Base-by-base conservation (phyloP, 2,888 invertebrate genomes). In the Noctua janthe region DNA sequence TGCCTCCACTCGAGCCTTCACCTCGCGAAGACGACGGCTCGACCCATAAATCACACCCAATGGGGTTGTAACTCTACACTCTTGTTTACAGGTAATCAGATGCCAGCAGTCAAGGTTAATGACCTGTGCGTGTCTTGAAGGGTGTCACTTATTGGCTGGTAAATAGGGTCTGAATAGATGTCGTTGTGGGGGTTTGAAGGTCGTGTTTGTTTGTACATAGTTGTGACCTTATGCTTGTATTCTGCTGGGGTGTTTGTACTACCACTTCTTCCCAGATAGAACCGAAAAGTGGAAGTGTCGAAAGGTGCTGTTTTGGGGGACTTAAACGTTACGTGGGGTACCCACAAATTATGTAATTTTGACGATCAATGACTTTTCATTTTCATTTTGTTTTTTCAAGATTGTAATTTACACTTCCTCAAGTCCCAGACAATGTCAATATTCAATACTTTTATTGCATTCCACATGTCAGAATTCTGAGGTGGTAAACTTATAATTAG, bases 81-180 rank as follows among this genome's bases (percentile, higher is more conserved):
- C 71, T 85, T 87, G 84, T 84, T 84, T 80, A 78, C 78, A 79
- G 74, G 81, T 84, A 78, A 84, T 84, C 80, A 71, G 89, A 89
- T 80, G 76, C 71, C 23, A 3, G 23, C 43, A 80, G 71, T 80
- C 71, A 79, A 84, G 84, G 88, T 77, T 86, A 88, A 85, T 82
- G 87, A 87, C 74, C 67, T 74, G 81, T 71, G 69, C 62, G 70
- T 72, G n/a, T 81, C 73, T 87, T 73, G 5, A 47, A 66, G 43
- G 49, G 29, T 64, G 74, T 78, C 82, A 71, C 23, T 62, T 76
- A 84, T 47, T 62, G 47, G 5, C 39, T 83, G 71, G 49, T 79
- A 29, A 54, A 29, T 67, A 67, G n/a, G 51, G 6, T 4, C 1
- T 64, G 5, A 51, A 23, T 20, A 39, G 43, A 83, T 71, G 15